Conservation (phyloP, 2,888 invertebrate species). For the Flabesymbios commensalis region DNA sequence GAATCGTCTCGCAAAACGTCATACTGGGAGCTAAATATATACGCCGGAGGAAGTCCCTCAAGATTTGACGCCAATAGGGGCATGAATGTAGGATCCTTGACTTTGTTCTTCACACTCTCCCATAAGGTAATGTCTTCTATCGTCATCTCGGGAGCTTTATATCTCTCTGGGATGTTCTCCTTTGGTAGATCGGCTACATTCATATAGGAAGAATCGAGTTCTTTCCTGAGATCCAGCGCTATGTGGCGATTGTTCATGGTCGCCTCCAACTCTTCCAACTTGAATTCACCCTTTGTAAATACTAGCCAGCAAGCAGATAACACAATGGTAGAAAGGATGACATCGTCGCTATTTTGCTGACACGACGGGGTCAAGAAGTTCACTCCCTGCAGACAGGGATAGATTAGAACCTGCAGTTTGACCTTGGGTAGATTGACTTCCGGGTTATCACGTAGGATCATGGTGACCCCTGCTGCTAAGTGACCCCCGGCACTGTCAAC, state of each 20-base stretch:
- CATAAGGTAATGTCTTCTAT: not conserved
- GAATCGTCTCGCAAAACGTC: too few relatives aligned
- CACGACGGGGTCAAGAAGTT: not conserved
- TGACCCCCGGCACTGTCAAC: conserved; percentile 36
- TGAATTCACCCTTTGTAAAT: not conserved
- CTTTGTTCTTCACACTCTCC: not conserved
- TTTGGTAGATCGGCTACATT: not conserved
- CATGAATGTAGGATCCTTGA: not conserved
- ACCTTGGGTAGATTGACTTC: conserved; percentile 3
- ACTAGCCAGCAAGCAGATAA: not conserved
- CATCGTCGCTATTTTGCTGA: not conserved
- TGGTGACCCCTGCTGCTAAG: conserved; percentile 35
- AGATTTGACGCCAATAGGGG: too few relatives aligned
- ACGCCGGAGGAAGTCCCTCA: too few relatives aligned
- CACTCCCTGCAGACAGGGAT: not conserved
- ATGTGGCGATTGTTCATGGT: not conserved
- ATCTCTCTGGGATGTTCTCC: not conserved
- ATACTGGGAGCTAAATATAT: too few relatives aligned
- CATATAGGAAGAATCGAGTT: not conserved
- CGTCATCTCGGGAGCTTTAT: not conserved
- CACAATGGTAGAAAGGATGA: not conserved
- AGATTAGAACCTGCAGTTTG: conserved; percentile 32
- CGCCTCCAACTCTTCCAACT: too few relatives aligned
- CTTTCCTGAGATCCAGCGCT: not conserved
- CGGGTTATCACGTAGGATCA: conserved; percentile 25